Evolutionary conservation across 2,888 invertebrate species (phyloP).

Genomic region (Acleris sparsana): DNA sequence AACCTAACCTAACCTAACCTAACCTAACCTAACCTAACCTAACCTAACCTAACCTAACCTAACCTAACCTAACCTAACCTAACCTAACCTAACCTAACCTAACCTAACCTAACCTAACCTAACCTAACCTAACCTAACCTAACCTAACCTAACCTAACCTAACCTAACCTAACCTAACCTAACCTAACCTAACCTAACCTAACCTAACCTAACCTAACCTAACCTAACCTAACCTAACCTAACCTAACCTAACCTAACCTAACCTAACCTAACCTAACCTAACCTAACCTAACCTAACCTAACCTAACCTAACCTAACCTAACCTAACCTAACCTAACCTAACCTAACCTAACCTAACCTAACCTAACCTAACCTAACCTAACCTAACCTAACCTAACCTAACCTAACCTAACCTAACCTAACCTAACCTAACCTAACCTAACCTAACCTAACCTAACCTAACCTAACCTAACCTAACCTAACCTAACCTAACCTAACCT

Average conservation of each 20-base stretch:
- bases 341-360: background rate
- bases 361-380: slow-evolving; percentile 1
- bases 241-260: background rate
- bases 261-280: background rate
- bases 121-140: slow-evolving; percentile 13
- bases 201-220: slow-evolving; percentile 1
- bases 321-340: slow-evolving; percentile 1
- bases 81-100: slow-evolving; percentile 14
- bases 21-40: too few relatives aligned
- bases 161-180: slow-evolving; percentile 9
- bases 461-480: background rate
- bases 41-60: too few relatives aligned
- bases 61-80: too few relatives aligned
- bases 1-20: too few relatives aligned
- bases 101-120: slow-evolving; percentile 13
- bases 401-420: background rate
- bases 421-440: slow-evolving; percentile 1
- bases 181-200: slow-evolving; percentile 4
- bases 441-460: background rate
- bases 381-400: background rate
- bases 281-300: background rate
- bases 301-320: background rate
- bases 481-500: slow-evolving; percentile 1
- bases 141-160: slow-evolving; percentile 4
- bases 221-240: slow-evolving; percentile 1